Percentiles rank a stretch among this genome's conserved stretches.
phyloP scores from a whole-genome alignment of 2,888 invertebrate species.

The Panorpa germanica region DNA sequence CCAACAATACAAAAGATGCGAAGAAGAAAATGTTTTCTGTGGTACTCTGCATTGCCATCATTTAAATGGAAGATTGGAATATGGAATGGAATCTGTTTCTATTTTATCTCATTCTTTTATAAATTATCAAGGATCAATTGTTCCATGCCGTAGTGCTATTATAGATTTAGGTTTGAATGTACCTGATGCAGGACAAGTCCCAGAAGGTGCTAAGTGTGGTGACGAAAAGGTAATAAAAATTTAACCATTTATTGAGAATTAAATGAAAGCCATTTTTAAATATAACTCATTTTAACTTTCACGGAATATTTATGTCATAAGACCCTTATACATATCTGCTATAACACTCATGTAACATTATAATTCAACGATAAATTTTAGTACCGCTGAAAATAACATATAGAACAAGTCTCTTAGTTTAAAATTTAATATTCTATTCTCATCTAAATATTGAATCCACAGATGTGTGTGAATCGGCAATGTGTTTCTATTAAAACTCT shows the following conservation, averaged over 20 bases:
- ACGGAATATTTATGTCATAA: too few relatives aligned
- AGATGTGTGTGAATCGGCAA: conserved; percentile 44
- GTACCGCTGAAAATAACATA: too few relatives aligned
- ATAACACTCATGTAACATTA: too few relatives aligned
- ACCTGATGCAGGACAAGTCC: conserved; percentile 47
- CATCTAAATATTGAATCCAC: too few relatives aligned
- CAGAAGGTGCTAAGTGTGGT: conserved; percentile 50
- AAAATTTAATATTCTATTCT: too few relatives aligned
- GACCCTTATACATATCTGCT: too few relatives aligned
- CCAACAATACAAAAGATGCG: conserved; percentile 32
- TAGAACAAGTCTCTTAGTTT: too few relatives aligned
- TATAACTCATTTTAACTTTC: conserved; percentile 12
- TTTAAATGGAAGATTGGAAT: conserved; percentile 41
- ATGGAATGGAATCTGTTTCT: conserved; percentile 40
- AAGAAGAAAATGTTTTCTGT: conserved; percentile 35
- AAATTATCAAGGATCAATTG: conserved; percentile 27
- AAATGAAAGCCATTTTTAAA: neutral
- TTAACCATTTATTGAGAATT: conserved; percentile 20
- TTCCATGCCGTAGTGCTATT: conserved; percentile 39
- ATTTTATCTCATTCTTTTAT: conserved; percentile 34
- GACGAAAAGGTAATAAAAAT: too few relatives aligned
- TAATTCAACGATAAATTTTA: too few relatives aligned
- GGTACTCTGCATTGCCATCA: conserved; percentile 54
- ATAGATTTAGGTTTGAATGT: conserved; percentile 42
- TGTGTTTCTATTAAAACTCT: conserved; percentile 34